phyloP scores from a whole-genome alignment of 1,140 invertebrate species.

The Panagrolaimus sp. region DNA sequence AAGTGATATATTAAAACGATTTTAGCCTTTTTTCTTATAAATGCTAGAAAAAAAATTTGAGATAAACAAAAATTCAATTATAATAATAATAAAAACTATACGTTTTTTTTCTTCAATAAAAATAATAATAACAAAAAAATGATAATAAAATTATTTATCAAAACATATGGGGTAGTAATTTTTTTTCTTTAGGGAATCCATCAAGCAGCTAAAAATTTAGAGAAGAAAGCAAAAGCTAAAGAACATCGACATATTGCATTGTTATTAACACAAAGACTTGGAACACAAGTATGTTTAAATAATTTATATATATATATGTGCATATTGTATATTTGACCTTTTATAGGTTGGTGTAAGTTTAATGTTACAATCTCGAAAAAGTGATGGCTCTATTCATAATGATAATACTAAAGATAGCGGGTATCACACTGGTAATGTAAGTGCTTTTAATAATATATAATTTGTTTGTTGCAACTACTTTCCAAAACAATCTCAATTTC shows the following conservation, averaged over 20 bases:
- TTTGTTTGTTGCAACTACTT: no score
- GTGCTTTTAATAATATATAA: conserved; percentile 4
- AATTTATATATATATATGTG: neutral
- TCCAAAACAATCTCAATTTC: no score
- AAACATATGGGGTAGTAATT: neutral
- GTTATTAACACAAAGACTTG: conserved; percentile 53
- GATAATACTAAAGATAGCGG: conserved; percentile 38
- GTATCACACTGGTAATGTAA: conserved; percentile 35
- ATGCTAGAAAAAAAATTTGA: no score
- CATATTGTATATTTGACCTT: conserved; percentile 6
- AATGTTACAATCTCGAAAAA: conserved; percentile 47
- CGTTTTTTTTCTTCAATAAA: no score
- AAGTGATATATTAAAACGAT: no score
- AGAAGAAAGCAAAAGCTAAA: conserved; percentile 57
- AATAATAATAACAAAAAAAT: no score
- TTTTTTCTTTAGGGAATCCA: conserved; percentile 52
- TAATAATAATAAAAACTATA: no score
- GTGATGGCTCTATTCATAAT: conserved; percentile 13
- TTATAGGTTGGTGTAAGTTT: conserved; percentile 54
- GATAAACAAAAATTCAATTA: no score
- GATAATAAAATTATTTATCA: no score
- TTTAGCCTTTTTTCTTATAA: no score
- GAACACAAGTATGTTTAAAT: conserved; percentile 47
- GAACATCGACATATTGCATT: conserved; percentile 56
- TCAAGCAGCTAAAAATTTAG: conserved; percentile 57